Conservation (phyloP, 2,797 vertebrate genomes). For the Streptopelia turtur region DNA sequence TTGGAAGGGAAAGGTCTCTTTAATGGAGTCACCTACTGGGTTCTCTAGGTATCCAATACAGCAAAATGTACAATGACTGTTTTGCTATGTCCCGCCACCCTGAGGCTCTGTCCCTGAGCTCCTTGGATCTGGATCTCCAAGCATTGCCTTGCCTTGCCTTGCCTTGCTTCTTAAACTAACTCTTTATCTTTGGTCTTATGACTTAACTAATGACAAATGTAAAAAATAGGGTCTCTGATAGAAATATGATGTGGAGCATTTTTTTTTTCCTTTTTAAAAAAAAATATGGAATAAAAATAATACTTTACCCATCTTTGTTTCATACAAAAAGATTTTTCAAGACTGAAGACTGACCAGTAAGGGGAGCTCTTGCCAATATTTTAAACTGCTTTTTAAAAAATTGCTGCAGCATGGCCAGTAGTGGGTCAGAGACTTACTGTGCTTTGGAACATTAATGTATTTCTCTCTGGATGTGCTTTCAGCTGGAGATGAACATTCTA, state of each 20-base stretch:
- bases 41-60: constrained; percentile 6
- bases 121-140: too few species aligned
- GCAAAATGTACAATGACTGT: background rate
- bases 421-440: background rate
- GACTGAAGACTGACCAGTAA: constrained; percentile 41
- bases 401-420: background rate
- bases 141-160: too few species aligned
- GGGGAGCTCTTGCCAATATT: constrained; percentile 66
- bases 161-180: background rate
- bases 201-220: background rate
- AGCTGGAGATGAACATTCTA: background rate
- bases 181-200: background rate
- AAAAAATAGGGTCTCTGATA: background rate
- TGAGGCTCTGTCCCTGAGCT: too few species aligned
- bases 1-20: constrained; percentile 43
- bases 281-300: background rate
- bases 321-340: background rate
- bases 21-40: background rate
- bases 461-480: background rate
- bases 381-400: background rate
- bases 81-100: background rate
- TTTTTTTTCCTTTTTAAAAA: background rate
- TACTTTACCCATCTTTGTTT: background rate
- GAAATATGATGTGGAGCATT: background rate
- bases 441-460: background rate